Base-by-base conservation (phyloP, 92 coral and sea anemone genomes). In the Chrysogorgia sp. region DNA sequence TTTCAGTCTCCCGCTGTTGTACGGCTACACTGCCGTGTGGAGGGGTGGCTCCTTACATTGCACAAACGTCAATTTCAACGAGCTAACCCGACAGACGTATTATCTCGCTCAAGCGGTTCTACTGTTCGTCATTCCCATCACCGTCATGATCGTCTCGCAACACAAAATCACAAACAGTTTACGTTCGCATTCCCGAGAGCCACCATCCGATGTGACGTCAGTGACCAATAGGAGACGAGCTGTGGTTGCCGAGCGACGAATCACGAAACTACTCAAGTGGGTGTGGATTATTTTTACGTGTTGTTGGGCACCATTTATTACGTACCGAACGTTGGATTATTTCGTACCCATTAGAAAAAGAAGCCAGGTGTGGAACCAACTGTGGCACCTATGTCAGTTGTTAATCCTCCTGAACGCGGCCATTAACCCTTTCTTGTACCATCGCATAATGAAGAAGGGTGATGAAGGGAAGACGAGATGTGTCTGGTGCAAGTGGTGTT, bases 61-160 rank as follows among this genome's bases (percentile, higher is more conserved):
- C 58, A 86, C 86, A 40, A 93, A 93, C 77, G 81, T 74, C 20
- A 67, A 85, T 40, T 91, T 92, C 89, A 88, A 90, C 24, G 92
- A 86, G 61, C 21, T 33, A 2, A 90, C 90, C 5, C 82, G 98
- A 34, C 98, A 91, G 67, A 80, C 85, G 10, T 93, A 93, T 63
- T 93, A 93, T 63, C 77, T 92, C 2, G 30, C 91, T 7, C 98
- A 93, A 74, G 98, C 92, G 7, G 78, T 81, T 2, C 21, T 85
- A 0, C 74, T 93, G 0, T 93, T 93, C 68, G 74, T 93, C 10
- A 49, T 82, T 0, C 96, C 98, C 0, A 34, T 91, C 1, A 55
- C 62, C 0, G 79, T 86, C 61, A 91, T 93, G 98, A 74, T 66
- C 19, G 86, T 85, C 23, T 82, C 96, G 0, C 98, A 93, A 32